Evolutionary conservation across 2,797 vertebrate species (phyloP).

Genomic region (Phrynocephalus guinanensis): DNA sequence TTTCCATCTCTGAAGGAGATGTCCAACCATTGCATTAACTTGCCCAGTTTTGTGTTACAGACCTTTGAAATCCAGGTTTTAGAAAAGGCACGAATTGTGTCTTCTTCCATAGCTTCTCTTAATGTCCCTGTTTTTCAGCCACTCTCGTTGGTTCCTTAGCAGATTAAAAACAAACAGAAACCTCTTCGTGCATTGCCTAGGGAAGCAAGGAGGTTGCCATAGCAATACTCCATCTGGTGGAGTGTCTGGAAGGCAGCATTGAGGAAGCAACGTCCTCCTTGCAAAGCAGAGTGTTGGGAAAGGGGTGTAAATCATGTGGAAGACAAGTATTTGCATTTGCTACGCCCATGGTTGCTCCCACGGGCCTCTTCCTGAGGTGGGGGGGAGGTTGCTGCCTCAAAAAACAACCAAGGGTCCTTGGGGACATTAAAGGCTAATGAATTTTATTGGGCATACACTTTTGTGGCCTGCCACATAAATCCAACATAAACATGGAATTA

Average conservation of each 20-base stretch:
- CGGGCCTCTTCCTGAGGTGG: too few species aligned
- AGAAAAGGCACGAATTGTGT: neutral
- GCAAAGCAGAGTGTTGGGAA: neutral
- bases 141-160: neutral
- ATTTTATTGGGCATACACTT: too few species aligned
- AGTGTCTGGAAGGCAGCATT: slow-evolving; percentile 5
- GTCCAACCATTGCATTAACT: too few species aligned
- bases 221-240: slow-evolving; percentile 47
- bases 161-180: slow-evolving; percentile 4
- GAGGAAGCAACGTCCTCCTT: neutral
- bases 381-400: too few species aligned
- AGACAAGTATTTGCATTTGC: neutral
- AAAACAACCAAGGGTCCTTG: too few species aligned
- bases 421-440: too few species aligned
- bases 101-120: neutral
- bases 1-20: too few species aligned
- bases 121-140: slow-evolving; percentile 16
- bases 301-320: neutral
- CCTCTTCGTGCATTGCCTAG: neutral
- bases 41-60: neutral
- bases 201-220: slow-evolving; percentile 62
- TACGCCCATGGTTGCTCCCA: too few species aligned
- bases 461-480: too few species aligned
- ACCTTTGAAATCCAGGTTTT: neutral
- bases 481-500: too few species aligned